These are phyloP conservation scores for Semotilus atromaculatus DNA, from an alignment of 2,797 vertebrate genomes.

Conservation along the genomic window DNA sequence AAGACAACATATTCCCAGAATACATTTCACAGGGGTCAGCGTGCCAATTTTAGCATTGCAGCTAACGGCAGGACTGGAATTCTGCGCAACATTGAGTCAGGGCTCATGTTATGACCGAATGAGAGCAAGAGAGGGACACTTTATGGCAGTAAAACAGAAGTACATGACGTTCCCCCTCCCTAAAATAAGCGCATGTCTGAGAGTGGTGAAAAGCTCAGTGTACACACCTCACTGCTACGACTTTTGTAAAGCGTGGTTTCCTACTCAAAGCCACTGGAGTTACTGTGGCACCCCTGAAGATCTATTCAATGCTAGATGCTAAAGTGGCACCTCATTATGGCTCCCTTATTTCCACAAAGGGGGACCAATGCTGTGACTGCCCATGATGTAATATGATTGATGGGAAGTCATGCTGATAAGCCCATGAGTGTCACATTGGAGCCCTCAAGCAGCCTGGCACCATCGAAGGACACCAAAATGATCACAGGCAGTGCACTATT, in stretches of 20 bases:
- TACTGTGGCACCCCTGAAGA: neutral
- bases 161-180: constrained; percentile 46
- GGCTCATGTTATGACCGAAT: constrained; percentile 71
- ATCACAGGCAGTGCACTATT: neutral
- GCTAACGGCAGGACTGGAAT: constrained; percentile 68
- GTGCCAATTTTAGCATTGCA: constrained; percentile 77
- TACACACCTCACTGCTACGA: neutral
- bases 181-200: constrained; percentile 42
- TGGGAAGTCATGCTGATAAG: constrained; percentile 56
- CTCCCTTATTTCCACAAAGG: constrained; percentile 15
- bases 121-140: constrained; percentile 23
- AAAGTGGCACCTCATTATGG: neutral
- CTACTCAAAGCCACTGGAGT: neutral
- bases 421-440: constrained; percentile 24
- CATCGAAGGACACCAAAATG: constrained; percentile 4
- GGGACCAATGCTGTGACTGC: constrained; percentile 37
- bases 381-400: constrained; percentile 52
- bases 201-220: constrained; percentile 35
- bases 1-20: constrained; percentile 78
- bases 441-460: constrained; percentile 33
- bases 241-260: neutral
- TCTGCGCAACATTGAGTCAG: constrained; percentile 67
- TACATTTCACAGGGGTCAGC: constrained; percentile 80
- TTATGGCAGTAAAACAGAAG: constrained; percentile 54
- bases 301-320: neutral